A percentile compares a stretch with the other conserved stretches of the same genome.
Conservation (phyloP, 2,888 invertebrate species). For the Aspidapion aeneum region DNA sequence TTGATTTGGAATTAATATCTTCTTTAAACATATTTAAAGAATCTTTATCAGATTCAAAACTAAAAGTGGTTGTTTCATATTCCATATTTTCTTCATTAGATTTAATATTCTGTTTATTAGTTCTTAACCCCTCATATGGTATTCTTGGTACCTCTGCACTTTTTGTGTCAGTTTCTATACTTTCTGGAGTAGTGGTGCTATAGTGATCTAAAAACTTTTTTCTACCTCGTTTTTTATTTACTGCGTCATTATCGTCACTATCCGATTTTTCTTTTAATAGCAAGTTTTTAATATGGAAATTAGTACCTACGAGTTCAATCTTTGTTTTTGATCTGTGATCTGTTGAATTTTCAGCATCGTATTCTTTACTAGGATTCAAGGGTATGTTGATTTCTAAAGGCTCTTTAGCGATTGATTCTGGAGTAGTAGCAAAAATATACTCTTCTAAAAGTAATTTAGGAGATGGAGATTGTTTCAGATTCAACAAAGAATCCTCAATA, state of each 20-base stretch:
- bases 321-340: neutral
- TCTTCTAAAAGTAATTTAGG: neutral
- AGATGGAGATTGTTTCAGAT: neutral
- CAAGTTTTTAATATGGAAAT: neutral
- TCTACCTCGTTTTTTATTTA: neutral
- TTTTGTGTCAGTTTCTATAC: neutral
- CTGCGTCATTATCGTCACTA: neutral
- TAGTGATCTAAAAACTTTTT: neutral
- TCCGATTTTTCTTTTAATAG: neutral
- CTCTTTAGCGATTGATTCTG: neutral
- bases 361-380: neutral
- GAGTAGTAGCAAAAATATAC: neutral
- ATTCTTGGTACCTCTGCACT: neutral
- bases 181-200: neutral
- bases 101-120: neutral
- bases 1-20: neutral
- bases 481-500: neutral
- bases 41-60: neutral
- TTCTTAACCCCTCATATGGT: neutral
- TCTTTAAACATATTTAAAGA: neutral
- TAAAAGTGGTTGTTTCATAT: no score
- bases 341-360: neutral
- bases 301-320: neutral
- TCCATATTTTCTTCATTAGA: neutral
- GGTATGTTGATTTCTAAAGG: neutral